Conservation (phyloP, 2,113 vertebrate species). For the Xyliphius kryptos region DNA sequence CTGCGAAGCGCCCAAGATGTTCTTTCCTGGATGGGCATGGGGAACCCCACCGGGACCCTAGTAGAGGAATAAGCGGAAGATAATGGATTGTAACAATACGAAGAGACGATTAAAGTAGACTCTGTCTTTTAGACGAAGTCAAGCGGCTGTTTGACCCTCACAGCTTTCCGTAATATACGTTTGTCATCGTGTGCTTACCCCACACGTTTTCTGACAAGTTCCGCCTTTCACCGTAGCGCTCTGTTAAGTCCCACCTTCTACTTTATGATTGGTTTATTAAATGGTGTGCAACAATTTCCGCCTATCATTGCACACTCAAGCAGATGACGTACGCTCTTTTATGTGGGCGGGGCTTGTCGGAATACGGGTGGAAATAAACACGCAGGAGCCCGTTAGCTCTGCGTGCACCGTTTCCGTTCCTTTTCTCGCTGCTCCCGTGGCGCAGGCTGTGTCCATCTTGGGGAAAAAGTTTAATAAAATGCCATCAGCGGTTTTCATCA, state of each 20-base stretch:
- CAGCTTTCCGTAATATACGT: background rate
- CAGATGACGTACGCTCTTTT: background rate
- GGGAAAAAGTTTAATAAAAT: background rate
- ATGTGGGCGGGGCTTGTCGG: background rate
- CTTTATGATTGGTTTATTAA: background rate
- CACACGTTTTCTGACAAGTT: slow-evolving; percentile 8
- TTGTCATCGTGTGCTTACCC: background rate
- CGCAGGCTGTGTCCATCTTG: slow-evolving; percentile 17
- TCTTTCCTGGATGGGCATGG: too few relatives aligned
- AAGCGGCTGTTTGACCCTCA: too few relatives aligned
- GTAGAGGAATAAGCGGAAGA: too few relatives aligned
- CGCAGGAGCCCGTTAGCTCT: background rate
- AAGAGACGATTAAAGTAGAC: too few relatives aligned
- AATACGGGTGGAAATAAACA: slow-evolving; percentile 6
- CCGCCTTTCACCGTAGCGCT: background rate
- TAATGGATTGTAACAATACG: too few relatives aligned
- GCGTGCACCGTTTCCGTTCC: background rate
- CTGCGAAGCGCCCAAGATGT: too few relatives aligned
- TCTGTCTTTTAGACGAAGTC: background rate
- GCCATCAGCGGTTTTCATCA: slow-evolving; percentile 11
- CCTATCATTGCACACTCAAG: background rate
- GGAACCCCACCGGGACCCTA: too few relatives aligned
- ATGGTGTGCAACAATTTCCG: background rate
- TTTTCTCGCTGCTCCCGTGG: slow-evolving; percentile 24
- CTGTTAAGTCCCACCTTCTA: background rate